Conservation (phyloP, 2,113 vertebrate species). For the Aphelocoma coerulescens region DNA sequence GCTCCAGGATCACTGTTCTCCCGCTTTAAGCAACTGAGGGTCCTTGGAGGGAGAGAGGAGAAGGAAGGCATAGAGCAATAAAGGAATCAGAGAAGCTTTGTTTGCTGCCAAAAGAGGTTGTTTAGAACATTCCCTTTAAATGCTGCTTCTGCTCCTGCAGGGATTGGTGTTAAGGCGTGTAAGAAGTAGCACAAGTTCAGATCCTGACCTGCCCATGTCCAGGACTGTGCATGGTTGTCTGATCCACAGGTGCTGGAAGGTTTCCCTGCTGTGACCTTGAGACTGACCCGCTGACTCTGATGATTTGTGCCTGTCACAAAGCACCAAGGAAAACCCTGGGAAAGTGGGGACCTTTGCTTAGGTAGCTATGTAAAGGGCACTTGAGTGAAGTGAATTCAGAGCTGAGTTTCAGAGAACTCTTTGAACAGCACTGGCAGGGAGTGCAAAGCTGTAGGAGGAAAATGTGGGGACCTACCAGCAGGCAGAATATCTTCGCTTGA, state of each 20-base stretch:
- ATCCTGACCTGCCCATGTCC: neutral
- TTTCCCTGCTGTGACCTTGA: neutral
- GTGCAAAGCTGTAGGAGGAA: neutral
- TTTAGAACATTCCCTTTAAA: neutral
- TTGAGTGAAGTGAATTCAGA: neutral
- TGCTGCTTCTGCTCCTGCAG: neutral
- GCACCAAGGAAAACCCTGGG: neutral
- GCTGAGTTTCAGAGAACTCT: neutral
- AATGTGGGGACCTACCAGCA: neutral
- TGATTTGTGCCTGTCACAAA: neutral
- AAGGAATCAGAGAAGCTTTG: neutral
- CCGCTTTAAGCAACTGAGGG: neutral
- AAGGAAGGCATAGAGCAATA: neutral
- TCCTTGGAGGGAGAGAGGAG: neutral
- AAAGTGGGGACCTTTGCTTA: neutral
- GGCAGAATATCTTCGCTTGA: neutral
- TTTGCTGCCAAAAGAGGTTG: neutral
- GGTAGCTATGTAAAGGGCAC: neutral
- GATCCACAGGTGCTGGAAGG: neutral
- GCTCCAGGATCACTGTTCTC: neutral
- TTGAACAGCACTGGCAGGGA: neutral
- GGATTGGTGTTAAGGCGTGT: neutral
- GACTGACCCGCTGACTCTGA: neutral
- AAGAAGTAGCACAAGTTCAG: neutral
- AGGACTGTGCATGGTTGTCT: neutral